Evolutionary conservation across 2,888 invertebrate species (phyloP).

Genomic region (Unio delphinus): DNA sequence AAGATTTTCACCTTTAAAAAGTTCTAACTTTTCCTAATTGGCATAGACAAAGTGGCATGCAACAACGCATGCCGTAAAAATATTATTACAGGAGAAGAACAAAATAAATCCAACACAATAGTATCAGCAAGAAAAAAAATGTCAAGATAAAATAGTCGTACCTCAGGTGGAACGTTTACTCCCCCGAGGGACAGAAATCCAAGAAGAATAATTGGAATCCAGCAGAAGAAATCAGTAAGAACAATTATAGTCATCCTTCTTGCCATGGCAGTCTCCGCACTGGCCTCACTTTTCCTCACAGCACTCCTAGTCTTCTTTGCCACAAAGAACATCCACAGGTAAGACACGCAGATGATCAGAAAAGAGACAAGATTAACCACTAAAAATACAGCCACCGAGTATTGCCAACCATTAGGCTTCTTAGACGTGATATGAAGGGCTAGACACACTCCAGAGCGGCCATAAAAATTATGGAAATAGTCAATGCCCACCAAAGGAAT

Average conservation of each 20-base stretch:
- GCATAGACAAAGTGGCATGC: no score
- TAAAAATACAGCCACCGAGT: slow-evolving; percentile 74
- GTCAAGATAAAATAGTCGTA: slow-evolving; percentile 12
- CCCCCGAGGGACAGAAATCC: slow-evolving; percentile 73
- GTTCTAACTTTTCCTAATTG: no score
- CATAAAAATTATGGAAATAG: slow-evolving; percentile 74
- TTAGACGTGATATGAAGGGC: slow-evolving; percentile 74
- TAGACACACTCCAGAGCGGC: slow-evolving; percentile 74
- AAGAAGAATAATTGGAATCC: slow-evolving; percentile 74
- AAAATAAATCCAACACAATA: no score
- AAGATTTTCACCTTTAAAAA: no score
- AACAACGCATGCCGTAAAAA: no score
- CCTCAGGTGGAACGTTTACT: slow-evolving; percentile 68
- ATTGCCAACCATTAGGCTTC: slow-evolving; percentile 74
- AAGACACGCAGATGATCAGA: slow-evolving; percentile 72
- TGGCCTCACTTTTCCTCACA: slow-evolving; percentile 66
- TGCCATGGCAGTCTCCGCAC: slow-evolving; percentile 73
- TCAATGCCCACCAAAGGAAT: slow-evolving; percentile 57
- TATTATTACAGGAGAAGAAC: no score
- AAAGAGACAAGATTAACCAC: slow-evolving; percentile 73
- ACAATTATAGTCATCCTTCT: slow-evolving; percentile 74
- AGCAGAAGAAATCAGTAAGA: slow-evolving; percentile 74
- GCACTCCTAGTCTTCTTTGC: slow-evolving; percentile 72
- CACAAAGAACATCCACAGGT: slow-evolving; percentile 74
- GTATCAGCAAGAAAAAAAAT: no score